Evolutionary conservation across 2,113 vertebrate genomes (phyloP).

Genomic region (Alectura lathami): DNA sequence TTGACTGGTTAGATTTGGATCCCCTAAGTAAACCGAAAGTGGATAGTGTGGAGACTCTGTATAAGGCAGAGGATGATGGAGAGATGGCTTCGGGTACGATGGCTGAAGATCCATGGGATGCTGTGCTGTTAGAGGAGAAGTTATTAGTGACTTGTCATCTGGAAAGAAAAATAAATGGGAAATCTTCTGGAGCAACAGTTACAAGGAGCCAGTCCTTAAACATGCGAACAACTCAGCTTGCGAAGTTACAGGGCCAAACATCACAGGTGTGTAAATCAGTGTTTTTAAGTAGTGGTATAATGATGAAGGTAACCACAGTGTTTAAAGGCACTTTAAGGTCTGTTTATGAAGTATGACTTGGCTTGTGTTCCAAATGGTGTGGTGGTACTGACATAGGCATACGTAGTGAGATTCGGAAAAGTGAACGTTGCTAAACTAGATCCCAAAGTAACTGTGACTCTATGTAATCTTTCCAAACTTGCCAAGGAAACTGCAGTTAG

Average conservation of each 20-base stretch:
- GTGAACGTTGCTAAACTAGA: background rate
- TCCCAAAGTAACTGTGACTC: background rate
- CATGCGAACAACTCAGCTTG: slow-evolving; percentile 77
- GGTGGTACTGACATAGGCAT: background rate
- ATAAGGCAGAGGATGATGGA: slow-evolving; percentile 25
- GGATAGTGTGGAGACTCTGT: slow-evolving; percentile 77
- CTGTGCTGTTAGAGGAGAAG: slow-evolving; percentile 89
- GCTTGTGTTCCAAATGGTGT: background rate
- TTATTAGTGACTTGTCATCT: slow-evolving; percentile 69
- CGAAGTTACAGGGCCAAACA: slow-evolving; percentile 77
- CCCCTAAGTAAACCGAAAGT: slow-evolving; percentile 89
- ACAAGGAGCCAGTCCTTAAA: slow-evolving; percentile 91
- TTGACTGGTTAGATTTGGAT: slow-evolving; percentile 97
- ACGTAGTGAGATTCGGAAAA: background rate
- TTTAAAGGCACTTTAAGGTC: background rate
- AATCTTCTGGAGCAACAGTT: slow-evolving; percentile 82
- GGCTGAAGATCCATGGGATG: slow-evolving; percentile 95
- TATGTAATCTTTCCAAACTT: background rate
- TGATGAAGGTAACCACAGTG: background rate
- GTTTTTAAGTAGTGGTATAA: background rate
- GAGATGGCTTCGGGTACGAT: slow-evolving; percentile 40
- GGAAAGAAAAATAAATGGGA: slow-evolving; percentile 79
- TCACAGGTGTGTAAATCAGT: slow-evolving; percentile 79
- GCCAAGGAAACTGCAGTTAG: background rate
- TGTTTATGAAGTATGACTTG: background rate